Conservation (phyloP, 2,113 vertebrate genomes). For the Pseudopodoces humilis region DNA sequence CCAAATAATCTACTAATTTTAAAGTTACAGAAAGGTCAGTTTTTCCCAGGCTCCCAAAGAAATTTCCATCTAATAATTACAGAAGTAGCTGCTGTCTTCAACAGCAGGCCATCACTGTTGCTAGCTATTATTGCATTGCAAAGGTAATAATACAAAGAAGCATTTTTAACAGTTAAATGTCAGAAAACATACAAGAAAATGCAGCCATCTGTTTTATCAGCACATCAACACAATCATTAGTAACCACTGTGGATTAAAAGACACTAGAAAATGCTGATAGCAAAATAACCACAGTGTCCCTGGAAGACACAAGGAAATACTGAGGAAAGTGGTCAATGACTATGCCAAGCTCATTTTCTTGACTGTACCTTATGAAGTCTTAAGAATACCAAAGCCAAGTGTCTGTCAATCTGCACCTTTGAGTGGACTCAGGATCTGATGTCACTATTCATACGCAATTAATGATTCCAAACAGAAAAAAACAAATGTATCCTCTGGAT, state of each 20-base stretch:
- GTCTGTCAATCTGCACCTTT: not conserved
- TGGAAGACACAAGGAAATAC: not conserved
- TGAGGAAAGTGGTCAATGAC: not conserved
- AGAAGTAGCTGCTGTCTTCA: not conserved
- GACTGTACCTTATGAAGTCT: not conserved
- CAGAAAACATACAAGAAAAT: not conserved
- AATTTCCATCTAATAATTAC: not conserved
- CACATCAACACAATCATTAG: not conserved
- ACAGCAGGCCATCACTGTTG: not conserved
- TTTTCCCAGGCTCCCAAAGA: not conserved
- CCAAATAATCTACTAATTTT: not conserved
- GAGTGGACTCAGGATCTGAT: not conserved
- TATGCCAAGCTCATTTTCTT: not conserved
- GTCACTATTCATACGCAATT: not conserved
- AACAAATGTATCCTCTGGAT: not conserved
- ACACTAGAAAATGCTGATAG: fast-evolving
- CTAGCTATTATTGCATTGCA: not conserved
- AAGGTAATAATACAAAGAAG: not conserved
- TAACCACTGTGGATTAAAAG: not conserved
- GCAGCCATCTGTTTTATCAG: not conserved
- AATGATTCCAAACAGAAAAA: not conserved
- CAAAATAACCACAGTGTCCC: not conserved
- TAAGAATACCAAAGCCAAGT: not conserved
- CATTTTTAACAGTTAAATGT: not conserved
- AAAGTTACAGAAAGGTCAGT: not conserved